Conservation (phyloP, 2,888 invertebrate genomes). For the Tinea trinotella region DNA sequence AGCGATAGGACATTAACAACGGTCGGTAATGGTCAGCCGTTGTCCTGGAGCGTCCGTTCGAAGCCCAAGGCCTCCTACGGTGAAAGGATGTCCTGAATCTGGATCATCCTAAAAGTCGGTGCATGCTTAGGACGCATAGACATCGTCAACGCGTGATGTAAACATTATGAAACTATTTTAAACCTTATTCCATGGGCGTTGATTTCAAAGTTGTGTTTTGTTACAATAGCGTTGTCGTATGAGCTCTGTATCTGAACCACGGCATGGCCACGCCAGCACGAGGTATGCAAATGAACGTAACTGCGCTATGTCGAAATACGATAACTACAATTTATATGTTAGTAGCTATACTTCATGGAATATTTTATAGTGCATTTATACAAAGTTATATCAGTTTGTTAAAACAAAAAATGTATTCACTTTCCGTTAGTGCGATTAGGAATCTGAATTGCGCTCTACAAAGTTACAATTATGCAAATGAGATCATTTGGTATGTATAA, state of each 20-base stretch:
- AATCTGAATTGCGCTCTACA: not conserved
- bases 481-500: not conserved
- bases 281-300: conserved; percentile 62
- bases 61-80: conserved; percentile 53
- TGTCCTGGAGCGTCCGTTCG: conserved; percentile 33
- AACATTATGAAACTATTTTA: not conserved
- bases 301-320: conserved; percentile 11
- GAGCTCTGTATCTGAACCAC: conserved; percentile 1
- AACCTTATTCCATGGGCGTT: not conserved
- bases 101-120: conserved; percentile 51
- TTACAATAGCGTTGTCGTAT: conserved; percentile 1
- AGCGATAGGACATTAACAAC: conserved; percentile 60
- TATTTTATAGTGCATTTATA: not conserved
- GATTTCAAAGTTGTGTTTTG: not conserved
- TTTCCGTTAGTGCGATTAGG: not conserved
- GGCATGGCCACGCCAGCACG: conserved; percentile 28
- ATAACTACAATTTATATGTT: conserved; percentile 8
- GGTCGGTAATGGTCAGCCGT: conserved; percentile 58
- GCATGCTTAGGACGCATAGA: conserved; percentile 13
- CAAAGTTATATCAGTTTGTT: no score
- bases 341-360: conserved; percentile 6
- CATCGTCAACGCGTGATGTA: conserved; percentile 11
- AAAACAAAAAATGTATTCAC: not conserved
- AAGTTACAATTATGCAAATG: not conserved
- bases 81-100: conserved; percentile 66